Base-by-base conservation (phyloP, 2,113 vertebrate species). In the Ptilonorhynchus violaceus region DNA sequence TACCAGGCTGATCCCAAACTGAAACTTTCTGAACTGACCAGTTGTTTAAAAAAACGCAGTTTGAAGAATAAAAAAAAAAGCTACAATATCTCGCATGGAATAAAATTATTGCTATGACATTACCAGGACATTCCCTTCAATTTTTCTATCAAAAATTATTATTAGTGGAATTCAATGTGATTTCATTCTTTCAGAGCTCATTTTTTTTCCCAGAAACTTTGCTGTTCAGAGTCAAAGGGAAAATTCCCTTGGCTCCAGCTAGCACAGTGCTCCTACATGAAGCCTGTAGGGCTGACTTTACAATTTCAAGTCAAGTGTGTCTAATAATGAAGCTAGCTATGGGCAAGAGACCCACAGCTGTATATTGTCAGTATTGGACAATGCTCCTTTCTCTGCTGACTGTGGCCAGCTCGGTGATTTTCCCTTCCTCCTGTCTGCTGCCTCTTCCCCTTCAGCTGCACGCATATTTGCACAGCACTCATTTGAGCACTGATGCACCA, bases 351-450 rank as follows among this genome's bases (percentile, higher is more conserved):
- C 10, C 3, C 63, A 80, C 50, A 93, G 74, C 44, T 73, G n/a
- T 64, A 53, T 0, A 0, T 44, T 73, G 24, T 69, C 70, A 83
- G 49, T n/a, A 31, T 16, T 60, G 24, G 23, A 31, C 0, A 0
- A 64, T 49, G 74, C 37, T 85, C 31, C 31, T 72, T 90, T 70
- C 33, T 50, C 46, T 87, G 64, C 35, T 67, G 11, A 23, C 25
- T 47, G 4, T 69, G 42, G 39, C 24, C 42, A 84, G 21, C 27
- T 44, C 25, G 42, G 56, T 21, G 25, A 25, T 66, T 84, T 85
- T 86, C 18, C 15, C 20, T 39, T 81, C n/a, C 21, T 76, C 13
- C 23, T 39, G 28, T 18, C 20, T 63, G 21, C 59, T 37, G 16
- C 50, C 31, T 67, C 55, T 67, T 74, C 60, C 31, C 16, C 30